These are phyloP conservation scores for Hydrolagus colliei DNA, from an alignment of 2,797 vertebrate genomes.

Conservation along the genomic window DNA sequence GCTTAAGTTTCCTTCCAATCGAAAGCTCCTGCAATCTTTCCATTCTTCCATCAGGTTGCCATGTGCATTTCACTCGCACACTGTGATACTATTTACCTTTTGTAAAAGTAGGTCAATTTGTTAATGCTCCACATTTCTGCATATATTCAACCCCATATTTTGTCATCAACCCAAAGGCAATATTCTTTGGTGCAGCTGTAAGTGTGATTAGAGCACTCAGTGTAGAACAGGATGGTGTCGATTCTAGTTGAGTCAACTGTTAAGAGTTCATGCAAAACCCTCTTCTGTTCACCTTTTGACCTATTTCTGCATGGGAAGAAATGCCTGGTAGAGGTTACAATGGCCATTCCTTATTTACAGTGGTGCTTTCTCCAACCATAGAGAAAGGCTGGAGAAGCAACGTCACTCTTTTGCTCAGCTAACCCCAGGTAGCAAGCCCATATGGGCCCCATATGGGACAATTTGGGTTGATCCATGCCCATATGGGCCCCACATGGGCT, in stretches of 20 bases:
- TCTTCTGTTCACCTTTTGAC: neutral
- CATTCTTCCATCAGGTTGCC: neutral
- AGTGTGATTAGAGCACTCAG: constrained; percentile 32
- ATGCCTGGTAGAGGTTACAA: neutral
- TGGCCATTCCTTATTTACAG: neutral
- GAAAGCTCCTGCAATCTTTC: neutral
- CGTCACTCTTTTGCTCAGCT: too few species aligned
- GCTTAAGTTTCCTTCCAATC: too few species aligned
- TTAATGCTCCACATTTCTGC: neutral
- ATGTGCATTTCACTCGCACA: constrained; percentile 35
- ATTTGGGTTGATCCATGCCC: too few species aligned
- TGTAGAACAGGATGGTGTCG: constrained; percentile 26
- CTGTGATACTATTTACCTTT: constrained; percentile 36
- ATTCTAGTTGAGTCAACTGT: neutral
- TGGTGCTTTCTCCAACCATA: too few species aligned
- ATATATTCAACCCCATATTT: neutral
- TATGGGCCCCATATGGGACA: too few species aligned
- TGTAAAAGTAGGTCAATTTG: constrained; percentile 37
- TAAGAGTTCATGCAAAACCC: neutral
- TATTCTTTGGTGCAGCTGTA: constrained; percentile 35
- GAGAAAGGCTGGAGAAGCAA: too few species aligned
- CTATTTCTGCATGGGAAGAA: neutral
- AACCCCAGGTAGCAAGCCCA: too few species aligned
- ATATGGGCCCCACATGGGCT: too few species aligned
- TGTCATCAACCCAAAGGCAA: constrained; percentile 39